Evolutionary conservation across 2,797 vertebrate genomes (phyloP).

Genomic region (Onychomys arenicola): DNA sequence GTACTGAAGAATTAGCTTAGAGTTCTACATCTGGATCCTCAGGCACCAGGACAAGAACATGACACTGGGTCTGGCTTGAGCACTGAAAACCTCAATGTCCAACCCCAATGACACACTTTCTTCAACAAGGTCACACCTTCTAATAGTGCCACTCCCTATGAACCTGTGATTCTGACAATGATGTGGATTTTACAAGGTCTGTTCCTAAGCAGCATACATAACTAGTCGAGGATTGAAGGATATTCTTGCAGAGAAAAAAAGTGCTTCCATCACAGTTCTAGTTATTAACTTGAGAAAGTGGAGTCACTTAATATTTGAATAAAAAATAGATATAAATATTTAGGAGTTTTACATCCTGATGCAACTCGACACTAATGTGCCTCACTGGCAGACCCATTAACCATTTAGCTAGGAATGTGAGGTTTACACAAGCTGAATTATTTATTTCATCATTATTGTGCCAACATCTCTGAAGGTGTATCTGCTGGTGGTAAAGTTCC

Average conservation of each 20-base stretch:
- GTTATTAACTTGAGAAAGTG: slow-evolving; percentile 55
- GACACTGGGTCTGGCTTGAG: neutral
- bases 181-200: slow-evolving; percentile 46
- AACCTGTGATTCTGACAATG: slow-evolving; percentile 15
- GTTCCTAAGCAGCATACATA: slow-evolving; percentile 52
- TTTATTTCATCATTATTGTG: slow-evolving; percentile 59
- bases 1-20: neutral
- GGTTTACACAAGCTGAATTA: slow-evolving; percentile 61
- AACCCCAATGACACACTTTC: neutral
- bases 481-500: slow-evolving; percentile 35
- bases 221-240: slow-evolving; percentile 56
- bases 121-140: too few relatives aligned
- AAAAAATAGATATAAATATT: slow-evolving; percentile 78
- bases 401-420: slow-evolving; percentile 57
- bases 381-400: slow-evolving; percentile 63
- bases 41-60: neutral
- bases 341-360: slow-evolving; percentile 68
- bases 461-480: neutral
- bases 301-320: slow-evolving; percentile 61
- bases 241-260: slow-evolving; percentile 64
- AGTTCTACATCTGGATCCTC: neutral
- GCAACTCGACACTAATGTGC: slow-evolving; percentile 63
- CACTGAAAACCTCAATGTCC: neutral
- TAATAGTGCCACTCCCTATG: neutral
- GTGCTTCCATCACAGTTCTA: slow-evolving; percentile 53